phyloP scores from a whole-genome alignment of 2,888 invertebrate species.

The Camptogramma bilineatum region DNA sequence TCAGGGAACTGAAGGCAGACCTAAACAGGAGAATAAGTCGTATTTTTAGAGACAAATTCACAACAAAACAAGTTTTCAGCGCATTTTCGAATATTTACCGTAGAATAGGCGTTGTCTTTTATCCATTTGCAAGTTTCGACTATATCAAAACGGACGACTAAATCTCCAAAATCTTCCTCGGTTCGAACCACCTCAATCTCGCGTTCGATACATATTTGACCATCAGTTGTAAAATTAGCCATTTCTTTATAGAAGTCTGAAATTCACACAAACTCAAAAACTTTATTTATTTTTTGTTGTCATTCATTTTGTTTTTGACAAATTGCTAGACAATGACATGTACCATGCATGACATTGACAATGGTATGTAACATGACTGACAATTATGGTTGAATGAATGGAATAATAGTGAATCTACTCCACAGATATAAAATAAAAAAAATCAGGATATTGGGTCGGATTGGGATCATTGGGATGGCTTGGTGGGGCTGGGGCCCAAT shows the following conservation, averaged over 20 bases:
- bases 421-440: no score
- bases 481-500: no score
- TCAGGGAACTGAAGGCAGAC: conserved; percentile 97
- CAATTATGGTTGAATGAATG: no score
- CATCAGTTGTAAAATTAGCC: conserved; percentile 83
- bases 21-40: conserved; percentile 70
- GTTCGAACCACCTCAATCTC: conserved; percentile 59
- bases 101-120: conserved; percentile 85
- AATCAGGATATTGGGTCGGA: no score
- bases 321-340: no score
- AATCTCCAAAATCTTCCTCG: conserved; percentile 56
- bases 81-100: conserved; percentile 76
- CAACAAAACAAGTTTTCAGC: not conserved
- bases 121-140: conserved; percentile 89
- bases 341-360: no score
- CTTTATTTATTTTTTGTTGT: conserved; percentile 10
- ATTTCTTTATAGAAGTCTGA: conserved; percentile 47
- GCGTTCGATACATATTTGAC: conserved; percentile 82
- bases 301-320: not conserved
- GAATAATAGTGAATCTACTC: no score
- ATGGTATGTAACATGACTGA: no score
- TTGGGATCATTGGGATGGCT: no score
- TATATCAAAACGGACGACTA: conserved; percentile 85
- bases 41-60: not conserved
- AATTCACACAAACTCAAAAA: not conserved